Evolutionary conservation across 2,113 vertebrate species (phyloP).

Genomic region (Vulpes ferrilata): DNA sequence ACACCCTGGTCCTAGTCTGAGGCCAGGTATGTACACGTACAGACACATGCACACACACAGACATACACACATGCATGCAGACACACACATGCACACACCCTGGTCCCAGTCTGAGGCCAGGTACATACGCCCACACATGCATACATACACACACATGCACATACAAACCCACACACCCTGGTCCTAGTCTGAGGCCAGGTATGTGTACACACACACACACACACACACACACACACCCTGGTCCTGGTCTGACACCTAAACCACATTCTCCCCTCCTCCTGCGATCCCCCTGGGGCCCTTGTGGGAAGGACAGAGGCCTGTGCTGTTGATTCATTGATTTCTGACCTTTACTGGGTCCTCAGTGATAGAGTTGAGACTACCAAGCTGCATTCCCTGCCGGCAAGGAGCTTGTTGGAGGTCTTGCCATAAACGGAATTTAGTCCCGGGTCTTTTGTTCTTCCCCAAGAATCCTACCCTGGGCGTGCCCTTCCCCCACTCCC

Average conservation of each 20-base stretch:
- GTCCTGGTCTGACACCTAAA: background rate
- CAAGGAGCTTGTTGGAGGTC: background rate
- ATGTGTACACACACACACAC: background rate
- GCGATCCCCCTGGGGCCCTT: background rate
- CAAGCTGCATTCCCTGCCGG: background rate
- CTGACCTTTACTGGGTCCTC: background rate
- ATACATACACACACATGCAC: background rate
- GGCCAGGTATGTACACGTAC: too few relatives aligned
- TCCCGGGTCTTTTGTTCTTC: background rate
- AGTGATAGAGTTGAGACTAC: background rate
- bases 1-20: background rate
- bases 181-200: background rate
- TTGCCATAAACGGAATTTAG: rapidly evolving
- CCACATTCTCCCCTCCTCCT: background rate
- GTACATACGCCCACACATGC: too few relatives aligned
- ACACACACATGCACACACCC: too few relatives aligned
- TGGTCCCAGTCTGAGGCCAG: too few relatives aligned
- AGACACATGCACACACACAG: too few relatives aligned
- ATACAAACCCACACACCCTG: background rate
- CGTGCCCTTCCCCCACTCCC: rapidly evolving
- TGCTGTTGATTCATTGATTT: background rate
- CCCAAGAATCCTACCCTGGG: background rate
- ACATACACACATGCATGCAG: too few relatives aligned
- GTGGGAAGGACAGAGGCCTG: background rate
- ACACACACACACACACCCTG: background rate